Evolutionary conservation across 2,888 invertebrate genomes (phyloP).

Genomic region (Polyploca ridens): DNA sequence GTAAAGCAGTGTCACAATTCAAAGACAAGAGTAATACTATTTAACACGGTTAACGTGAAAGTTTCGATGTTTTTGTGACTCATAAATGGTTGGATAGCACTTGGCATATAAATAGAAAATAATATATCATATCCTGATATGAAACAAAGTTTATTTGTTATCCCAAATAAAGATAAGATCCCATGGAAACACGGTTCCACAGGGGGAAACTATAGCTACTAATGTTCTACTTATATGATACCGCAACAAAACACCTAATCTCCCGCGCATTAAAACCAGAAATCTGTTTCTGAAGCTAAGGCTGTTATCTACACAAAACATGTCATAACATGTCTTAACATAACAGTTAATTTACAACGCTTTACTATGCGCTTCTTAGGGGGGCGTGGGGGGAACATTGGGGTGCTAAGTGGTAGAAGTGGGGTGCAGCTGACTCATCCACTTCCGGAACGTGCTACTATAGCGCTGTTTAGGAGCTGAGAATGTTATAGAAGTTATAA

Average conservation of each 20-base stretch:
- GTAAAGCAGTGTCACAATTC: too few species aligned
- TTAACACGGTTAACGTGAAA: too few species aligned
- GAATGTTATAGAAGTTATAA: neutral
- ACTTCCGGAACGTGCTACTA: slow-evolving; percentile 23
- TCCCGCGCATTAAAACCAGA: neutral
- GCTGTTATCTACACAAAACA: neutral
- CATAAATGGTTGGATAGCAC: too few species aligned
- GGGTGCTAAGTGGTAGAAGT: neutral
- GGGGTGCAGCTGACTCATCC: slow-evolving; percentile 27
- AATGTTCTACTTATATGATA: neutral
- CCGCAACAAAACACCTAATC: neutral
- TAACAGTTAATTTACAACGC: slow-evolving; percentile 10
- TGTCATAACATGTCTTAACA: neutral
- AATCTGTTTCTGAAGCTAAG: neutral
- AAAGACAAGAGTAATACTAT: too few species aligned
- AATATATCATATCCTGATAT: too few species aligned
- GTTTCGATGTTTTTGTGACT: too few species aligned
- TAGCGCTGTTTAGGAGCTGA: neutral
- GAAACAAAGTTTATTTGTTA: too few species aligned
- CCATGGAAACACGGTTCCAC: too few species aligned
- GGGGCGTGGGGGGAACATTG: slow-evolving; percentile 13
- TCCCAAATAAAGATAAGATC: too few species aligned
- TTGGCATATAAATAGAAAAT: too few species aligned
- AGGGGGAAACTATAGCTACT: neutral
- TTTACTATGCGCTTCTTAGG: slow-evolving; percentile 11